phyloP scores from a whole-genome alignment of 2,797 vertebrate genomes.

The Fringilla coelebs region DNA sequence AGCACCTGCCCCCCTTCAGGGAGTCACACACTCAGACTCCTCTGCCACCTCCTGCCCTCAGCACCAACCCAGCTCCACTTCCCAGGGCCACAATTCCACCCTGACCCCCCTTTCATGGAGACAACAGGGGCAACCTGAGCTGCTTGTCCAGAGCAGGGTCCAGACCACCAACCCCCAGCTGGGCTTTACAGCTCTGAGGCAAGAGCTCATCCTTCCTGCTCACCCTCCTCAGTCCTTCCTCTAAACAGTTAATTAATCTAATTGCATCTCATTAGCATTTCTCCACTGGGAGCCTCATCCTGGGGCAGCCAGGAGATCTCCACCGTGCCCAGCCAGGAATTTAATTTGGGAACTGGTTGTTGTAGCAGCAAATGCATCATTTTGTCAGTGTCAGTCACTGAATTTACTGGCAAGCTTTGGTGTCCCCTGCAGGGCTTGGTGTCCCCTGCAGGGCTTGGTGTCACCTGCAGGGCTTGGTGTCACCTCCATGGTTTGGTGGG shows the following conservation, averaged over 20 bases:
- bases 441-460: too few species aligned
- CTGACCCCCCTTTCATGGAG: accelerated
- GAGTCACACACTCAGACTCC: not conserved
- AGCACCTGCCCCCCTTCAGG: not conserved
- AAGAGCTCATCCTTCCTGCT: not conserved
- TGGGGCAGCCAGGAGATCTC: not conserved
- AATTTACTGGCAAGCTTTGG: not conserved
- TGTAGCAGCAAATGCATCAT: not conserved
- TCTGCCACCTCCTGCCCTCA: not conserved
- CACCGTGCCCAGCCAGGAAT: not conserved
- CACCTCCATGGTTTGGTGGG: accelerated
- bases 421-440: accelerated
- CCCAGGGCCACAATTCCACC: not conserved
- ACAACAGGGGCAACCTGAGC: not conserved
- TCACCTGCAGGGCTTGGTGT: accelerated
- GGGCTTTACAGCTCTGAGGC: not conserved
- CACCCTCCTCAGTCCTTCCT: not conserved
- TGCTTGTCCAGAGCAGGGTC: not conserved
- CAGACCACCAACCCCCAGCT: not conserved
- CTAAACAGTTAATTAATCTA: not conserved
- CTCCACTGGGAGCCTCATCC: too few species aligned
- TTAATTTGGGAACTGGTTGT: not conserved
- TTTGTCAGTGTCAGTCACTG: not conserved
- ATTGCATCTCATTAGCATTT: not conserved
- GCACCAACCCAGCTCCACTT: accelerated